phyloP scores from a whole-genome alignment of 2,113 vertebrate genomes.

The Marmota monax region DNA sequence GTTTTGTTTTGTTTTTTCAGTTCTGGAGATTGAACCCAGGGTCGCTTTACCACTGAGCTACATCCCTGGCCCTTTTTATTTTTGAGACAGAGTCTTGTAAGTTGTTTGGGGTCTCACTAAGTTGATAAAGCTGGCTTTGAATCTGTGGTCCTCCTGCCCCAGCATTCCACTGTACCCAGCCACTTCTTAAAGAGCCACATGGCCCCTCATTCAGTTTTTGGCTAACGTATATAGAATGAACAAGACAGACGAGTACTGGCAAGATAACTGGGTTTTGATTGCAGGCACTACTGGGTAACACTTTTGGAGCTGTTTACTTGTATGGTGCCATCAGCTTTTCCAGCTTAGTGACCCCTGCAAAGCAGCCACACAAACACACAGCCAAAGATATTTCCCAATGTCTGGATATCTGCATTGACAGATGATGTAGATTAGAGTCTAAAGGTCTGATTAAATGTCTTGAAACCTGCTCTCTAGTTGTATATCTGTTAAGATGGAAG shows the following conservation, averaged over 20 bases:
- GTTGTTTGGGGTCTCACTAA: no score
- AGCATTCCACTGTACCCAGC: no score
- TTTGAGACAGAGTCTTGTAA: no score
- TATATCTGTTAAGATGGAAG: constrained; percentile 25
- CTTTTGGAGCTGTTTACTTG: neutral
- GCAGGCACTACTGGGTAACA: neutral
- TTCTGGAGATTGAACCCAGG: no score
- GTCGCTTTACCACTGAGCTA: no score
- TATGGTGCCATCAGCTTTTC: neutral
- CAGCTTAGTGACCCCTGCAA: neutral
- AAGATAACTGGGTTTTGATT: neutral
- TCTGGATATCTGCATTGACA: neutral
- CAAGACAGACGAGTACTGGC: neutral
- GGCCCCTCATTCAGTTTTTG: neutral
- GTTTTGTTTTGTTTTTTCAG: no score
- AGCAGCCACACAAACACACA: neutral
- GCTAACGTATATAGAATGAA: neutral
- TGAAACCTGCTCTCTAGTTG: neutral
- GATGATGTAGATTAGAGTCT: neutral
- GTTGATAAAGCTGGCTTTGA: no score
- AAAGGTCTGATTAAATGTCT: neutral
- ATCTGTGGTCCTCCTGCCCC: no score
- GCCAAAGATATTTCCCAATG: neutral
- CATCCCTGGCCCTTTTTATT: no score
- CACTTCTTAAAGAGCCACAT: neutral